phyloP scores from a whole-genome alignment of 1,140 invertebrate genomes.

The Aphis gossypii region DNA sequence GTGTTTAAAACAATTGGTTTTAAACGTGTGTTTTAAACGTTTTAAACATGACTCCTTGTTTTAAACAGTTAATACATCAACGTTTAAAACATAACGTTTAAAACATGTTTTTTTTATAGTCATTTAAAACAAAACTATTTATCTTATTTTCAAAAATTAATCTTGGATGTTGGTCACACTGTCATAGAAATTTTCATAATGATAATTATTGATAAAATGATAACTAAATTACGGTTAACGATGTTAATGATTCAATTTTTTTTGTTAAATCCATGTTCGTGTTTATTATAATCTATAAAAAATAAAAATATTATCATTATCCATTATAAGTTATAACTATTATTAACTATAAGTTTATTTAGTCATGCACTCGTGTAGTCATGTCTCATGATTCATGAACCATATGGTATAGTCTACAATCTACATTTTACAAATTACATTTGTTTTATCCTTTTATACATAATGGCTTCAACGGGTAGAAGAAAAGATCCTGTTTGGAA shows the following conservation, averaged over 20 bases:
- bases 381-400: neutral
- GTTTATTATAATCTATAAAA: neutral
- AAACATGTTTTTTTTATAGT: no score
- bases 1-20: no score
- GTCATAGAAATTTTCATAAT: neutral
- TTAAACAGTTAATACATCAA: no score
- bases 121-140: no score
- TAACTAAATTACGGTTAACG: neutral
- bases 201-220: neutral
- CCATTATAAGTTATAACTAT: no score
- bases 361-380: neutral
- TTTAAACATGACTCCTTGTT: no score
- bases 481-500: neutral
- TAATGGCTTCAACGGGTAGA: neutral
- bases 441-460: neutral
- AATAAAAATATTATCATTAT: no score
- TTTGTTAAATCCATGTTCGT: neutral
- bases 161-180: no score
- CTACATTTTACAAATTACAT: neutral
- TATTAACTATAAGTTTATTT: neutral
- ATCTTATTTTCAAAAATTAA: no score
- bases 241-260: neutral
- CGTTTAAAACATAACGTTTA: no score
- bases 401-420: neutral
- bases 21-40: no score